Evolutionary conservation across 1,140 invertebrate species (phyloP), one percentile per base, ranked within the genome.

Genomic region (Aphis craccivora): DNA sequence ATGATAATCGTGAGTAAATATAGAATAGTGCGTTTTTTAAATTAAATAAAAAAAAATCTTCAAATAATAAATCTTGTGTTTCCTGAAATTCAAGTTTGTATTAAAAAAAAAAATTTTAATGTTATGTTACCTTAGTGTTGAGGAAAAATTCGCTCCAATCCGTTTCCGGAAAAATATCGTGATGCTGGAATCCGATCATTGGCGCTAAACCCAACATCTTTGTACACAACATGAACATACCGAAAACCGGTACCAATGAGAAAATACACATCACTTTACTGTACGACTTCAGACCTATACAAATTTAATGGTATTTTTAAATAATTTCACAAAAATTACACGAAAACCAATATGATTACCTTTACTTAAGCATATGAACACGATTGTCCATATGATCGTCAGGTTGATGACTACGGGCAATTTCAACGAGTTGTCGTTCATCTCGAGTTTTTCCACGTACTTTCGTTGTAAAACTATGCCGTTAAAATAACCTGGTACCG

Each of bases 401-500:
- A 99, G 96, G 95, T 98, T 98, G 95, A 98, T 98, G 7, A 98
- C 97, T 91, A 98, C 96, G 96, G 98, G 97, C 95, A 98, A 98
- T 95, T 98, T 98, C 53, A 98, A 96, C 14, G 97, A 96, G 11
- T 97, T 97, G 67, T 97, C 96, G 84, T 95, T 95, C 90, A 96
- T 96, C 93, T 96, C 96, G n/a, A 96, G 95, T 18, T 96, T 96
- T 89, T 95, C 95, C 43, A 97, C 94, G 94, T 97, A 96, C 94
- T 96, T 96, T 86, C 97, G 96, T 95, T 98, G 97, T 45, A 98
- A 95, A 40, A 98, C 98, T 53, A 97, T 96, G 23, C 97, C 97
- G 95, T 97, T 98, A 94, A 97, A 98, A 95, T 98, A 98, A 95
- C 97, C 97, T 7, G 97, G 97, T 93, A 98, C 96, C 2, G 97